Base-by-base conservation (phyloP, 2,888 invertebrate genomes). In the Dichetophora obliterata region DNA sequence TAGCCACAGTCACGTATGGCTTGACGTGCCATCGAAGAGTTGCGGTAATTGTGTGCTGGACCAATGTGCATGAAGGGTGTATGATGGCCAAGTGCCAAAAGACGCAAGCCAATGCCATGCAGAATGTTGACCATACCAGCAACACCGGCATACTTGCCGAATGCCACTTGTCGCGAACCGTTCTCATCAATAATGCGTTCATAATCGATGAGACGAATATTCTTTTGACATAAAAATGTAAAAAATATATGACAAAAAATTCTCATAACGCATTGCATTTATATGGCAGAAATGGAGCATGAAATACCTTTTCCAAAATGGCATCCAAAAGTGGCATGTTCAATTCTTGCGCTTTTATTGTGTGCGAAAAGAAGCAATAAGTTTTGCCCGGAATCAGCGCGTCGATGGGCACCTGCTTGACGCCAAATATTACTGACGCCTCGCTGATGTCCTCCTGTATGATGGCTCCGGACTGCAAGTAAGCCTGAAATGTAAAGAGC, bases 51-150 rank as follows among this genome's bases (percentile, higher is more conserved):
- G 87, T 99, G 99, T 0, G 99, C 98, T 5, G 98, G 97, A 0
- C 98, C 99, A 80, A 99, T 96, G 86, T 99, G 98, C 98, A 99
- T 98, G 86, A 99, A 99, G 0, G 99, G 99, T 0, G 99, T 99
- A 86, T 99, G 99, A 88, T 99, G 99, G 0, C 99, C 99, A 31
- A 99, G 90, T 0, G 99, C 99, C 75, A 99, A 90, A 14, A 89
- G 91, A 69, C 99, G 91, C 50, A 99, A 91, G 0, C 99, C 99
- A 63, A 99, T 91, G 0, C 99, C 99, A 86, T 99, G 99, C 19
- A 99, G 91, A 83, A 99, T 99, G 88, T 99, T 98, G 74, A 99
- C 95, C 95, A 98, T 98, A 16, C 99, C 99, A 31, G 99, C 98
- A 1, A 99, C 97, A 0, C 99, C 95, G 0, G 99, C 99, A 91